Evolutionary conservation across 2,888 invertebrate genomes (phyloP), one percentile per base, ranked within the genome.

Genomic region (Oxytorus armatus): DNA sequence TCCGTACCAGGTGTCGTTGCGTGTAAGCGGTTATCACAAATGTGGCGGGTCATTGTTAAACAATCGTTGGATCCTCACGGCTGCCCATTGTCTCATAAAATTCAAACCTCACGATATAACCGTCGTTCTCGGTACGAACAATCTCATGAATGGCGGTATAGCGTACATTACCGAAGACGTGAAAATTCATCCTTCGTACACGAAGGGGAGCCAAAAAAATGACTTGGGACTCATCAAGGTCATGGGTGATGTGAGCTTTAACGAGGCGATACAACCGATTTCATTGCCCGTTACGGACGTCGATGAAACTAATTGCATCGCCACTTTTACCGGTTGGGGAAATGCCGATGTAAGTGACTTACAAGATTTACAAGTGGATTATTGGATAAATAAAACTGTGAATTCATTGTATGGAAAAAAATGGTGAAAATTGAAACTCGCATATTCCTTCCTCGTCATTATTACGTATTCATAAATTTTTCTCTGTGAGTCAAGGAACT

Each of bases 321-420:
- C 93, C 7, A 51, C 92, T 11, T 88, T 93, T 1, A 92, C 92
- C 21, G 93, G 93, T 5, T 93, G 93, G 93, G 93, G 93, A 1
- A 89, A 92, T 51, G 86, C 91, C 29, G 92, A 92, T 14, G 93
- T 93, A 83, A 92, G 92, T 85, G 3, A n/a, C 33, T 65, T 2
- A 3, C 29, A 29, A 29, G 5, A n/a, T n/a, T n/a, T n/a, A n/a
- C n/a, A n/a, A n/a, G n/a, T n/a, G n/a, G n/a, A n/a, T n/a, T n/a
- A n/a, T n/a, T n/a, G n/a, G n/a, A n/a, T n/a, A n/a, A n/a, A n/a
- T n/a, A n/a, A n/a, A n/a, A n/a, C n/a, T n/a, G n/a, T n/a, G n/a
- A n/a, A n/a, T n/a, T n/a, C n/a, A n/a, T n/a, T n/a, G n/a, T n/a
- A n/a, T n/a, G n/a, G n/a, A n/a, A n/a, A n/a, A n/a, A n/a, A n/a